These are phyloP conservation scores for Leptinotarsa texana DNA, from an alignment of 1,140 invertebrate genomes.

Conservation along the genomic window DNA sequence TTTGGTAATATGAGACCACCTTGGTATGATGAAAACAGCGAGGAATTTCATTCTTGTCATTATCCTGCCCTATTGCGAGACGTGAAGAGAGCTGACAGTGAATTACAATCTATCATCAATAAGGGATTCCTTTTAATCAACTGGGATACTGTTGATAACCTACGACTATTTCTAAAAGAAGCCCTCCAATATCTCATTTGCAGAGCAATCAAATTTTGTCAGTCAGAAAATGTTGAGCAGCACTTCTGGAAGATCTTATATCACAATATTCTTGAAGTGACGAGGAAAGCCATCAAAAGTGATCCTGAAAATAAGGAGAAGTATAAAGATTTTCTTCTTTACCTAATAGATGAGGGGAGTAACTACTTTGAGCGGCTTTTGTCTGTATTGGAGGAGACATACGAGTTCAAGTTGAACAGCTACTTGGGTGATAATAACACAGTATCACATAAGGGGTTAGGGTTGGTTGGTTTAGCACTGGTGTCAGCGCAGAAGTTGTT, in stretches of 20 bases:
- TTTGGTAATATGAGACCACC: constrained; percentile 57
- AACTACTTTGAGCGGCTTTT: constrained; percentile 79
- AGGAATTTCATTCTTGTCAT: constrained; percentile 60
- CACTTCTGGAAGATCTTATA: constrained; percentile 91
- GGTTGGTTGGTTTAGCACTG: constrained; percentile 74
- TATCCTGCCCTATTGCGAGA: constrained; percentile 61
- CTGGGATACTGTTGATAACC: constrained; percentile 60
- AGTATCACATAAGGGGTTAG: constrained; percentile 64
- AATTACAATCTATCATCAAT: constrained; percentile 61
- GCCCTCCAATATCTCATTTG: constrained; percentile 75
- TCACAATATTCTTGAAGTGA: constrained; percentile 86
- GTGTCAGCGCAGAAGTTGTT: constrained; percentile 86
- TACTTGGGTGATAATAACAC: constrained; percentile 62
- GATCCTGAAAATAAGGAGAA: constrained; percentile 61
- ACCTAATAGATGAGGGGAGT: constrained; percentile 80
- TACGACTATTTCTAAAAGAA: constrained; percentile 67
- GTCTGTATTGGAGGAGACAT: constrained; percentile 71
- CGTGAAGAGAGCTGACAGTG: constrained; percentile 61
- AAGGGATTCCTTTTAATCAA: constrained; percentile 55
- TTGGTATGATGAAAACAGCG: constrained; percentile 63
- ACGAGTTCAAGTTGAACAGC: constrained; percentile 73
- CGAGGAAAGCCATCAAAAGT: constrained; percentile 64
- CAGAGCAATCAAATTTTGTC: constrained; percentile 85
- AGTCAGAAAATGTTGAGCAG: constrained; percentile 86
- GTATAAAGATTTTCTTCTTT: constrained; percentile 69